Evolutionary conservation across 2,888 invertebrate species (phyloP).

Genomic region (Apamea sordens): DNA sequence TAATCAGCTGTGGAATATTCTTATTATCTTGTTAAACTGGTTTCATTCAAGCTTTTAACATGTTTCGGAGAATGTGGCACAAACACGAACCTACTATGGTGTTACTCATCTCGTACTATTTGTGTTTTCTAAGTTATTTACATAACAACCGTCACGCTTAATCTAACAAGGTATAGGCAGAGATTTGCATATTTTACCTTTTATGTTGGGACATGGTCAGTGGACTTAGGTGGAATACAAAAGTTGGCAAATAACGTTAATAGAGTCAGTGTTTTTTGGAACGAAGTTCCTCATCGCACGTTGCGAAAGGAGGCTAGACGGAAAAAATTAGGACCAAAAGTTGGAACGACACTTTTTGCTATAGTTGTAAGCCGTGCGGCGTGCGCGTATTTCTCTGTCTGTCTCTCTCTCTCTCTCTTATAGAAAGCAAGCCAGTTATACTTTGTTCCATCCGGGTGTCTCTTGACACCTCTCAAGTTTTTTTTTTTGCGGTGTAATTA

Average conservation of each 20-base stretch:
- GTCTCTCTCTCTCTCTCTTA: no score
- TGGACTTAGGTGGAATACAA: background rate
- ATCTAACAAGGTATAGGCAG: constrained; percentile 9
- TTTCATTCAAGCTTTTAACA: constrained; percentile 60
- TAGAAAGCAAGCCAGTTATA: no score
- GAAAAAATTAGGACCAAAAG: no score
- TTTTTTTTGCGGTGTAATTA: background rate
- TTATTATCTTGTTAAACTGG: constrained; percentile 56
- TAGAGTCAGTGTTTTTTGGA: no score
- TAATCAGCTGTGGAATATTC: constrained; percentile 55
- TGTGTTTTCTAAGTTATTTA: constrained; percentile 57
- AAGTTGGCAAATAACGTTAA: constrained; percentile 1
- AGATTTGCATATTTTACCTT: constrained; percentile 26
- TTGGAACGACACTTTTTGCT: no score
- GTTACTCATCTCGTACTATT: constrained; percentile 59
- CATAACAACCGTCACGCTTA: constrained; percentile 41
- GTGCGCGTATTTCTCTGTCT: no score
- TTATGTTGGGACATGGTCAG: background rate
- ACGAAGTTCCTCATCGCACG: no score
- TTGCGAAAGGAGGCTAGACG: no score
- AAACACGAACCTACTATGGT: constrained; percentile 49
- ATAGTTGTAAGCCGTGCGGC: no score
- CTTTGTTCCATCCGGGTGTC: no score
- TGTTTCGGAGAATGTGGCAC: constrained; percentile 62
- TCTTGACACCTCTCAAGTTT: no score